A percentile compares a stretch with the other conserved stretches of the same genome.
Conservation (phyloP, 1,140 invertebrate genomes). For the Solen grandis region DNA sequence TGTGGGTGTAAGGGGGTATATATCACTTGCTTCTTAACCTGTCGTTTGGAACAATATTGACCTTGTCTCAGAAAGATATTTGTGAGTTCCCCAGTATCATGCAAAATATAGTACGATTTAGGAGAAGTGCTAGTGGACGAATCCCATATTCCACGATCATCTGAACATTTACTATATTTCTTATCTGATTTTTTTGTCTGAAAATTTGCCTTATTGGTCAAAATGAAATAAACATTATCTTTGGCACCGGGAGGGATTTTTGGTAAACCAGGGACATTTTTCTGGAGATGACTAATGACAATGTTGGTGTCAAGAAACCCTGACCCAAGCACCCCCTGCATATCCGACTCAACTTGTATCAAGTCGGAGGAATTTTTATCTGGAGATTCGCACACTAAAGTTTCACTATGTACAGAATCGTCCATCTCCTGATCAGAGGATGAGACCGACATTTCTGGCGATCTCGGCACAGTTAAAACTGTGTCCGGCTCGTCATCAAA, state of each 20-base stretch:
- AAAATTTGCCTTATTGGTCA: constrained; percentile 6
- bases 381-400: no score
- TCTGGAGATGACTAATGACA: background rate
- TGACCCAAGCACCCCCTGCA: background rate
- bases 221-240: no score
- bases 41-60: background rate
- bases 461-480: no score
- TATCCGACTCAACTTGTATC: no score
- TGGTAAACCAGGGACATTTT: no score
- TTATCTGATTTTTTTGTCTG: background rate
- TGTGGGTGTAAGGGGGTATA: constrained; percentile 43
- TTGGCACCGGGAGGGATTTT: no score
- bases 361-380: no score
- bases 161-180: constrained; percentile 35
- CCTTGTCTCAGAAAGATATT: constrained; percentile 25
- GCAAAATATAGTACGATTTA: constrained; percentile 38
- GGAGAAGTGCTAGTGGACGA: constrained; percentile 19
- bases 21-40: constrained; percentile 29
- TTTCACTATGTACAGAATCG: no score
- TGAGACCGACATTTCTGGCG: no score
- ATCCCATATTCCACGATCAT: constrained; percentile 59
- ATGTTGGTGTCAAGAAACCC: background rate
- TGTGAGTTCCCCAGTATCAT: background rate
- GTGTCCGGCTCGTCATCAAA: no score
- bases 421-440: no score